phyloP scores from a whole-genome alignment of 1,140 invertebrate species.

The Cryptotermes secundus region DNA sequence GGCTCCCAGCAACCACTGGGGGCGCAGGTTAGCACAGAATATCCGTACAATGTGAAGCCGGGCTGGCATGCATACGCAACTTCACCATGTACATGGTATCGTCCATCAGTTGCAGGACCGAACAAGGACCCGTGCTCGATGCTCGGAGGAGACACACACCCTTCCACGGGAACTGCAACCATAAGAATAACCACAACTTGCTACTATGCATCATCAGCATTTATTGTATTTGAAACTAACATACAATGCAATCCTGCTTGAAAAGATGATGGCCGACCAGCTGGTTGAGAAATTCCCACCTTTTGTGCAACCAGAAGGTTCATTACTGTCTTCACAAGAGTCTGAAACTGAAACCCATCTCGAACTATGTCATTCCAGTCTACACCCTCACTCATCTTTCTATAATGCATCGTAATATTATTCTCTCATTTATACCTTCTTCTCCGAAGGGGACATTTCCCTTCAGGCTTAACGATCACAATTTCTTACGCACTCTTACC shows the following conservation, averaged over 20 bases:
- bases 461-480: too few relatives aligned
- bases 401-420: too few relatives aligned
- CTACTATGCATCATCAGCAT: neutral
- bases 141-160: conserved; percentile 39
- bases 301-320: too few relatives aligned
- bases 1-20: conserved; percentile 52
- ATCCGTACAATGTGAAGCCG: conserved; percentile 49
- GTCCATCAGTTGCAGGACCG: conserved; percentile 27
- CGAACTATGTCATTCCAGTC: too few relatives aligned
- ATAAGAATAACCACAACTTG: conserved; percentile 22
- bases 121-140: conserved; percentile 39
- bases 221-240: neutral
- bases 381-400: too few relatives aligned
- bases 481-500: too few relatives aligned
- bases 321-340: too few relatives aligned
- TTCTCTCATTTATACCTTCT: too few relatives aligned
- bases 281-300: too few relatives aligned
- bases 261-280: too few relatives aligned
- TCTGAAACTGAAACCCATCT: too few relatives aligned
- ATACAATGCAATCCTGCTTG: neutral
- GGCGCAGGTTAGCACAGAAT: conserved; percentile 47
- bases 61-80: conserved; percentile 49
- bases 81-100: conserved; percentile 43
- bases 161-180: conserved; percentile 38
- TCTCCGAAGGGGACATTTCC: too few relatives aligned